Percentiles rank a stretch among this genome's conserved stretches.
Evolutionary conservation across 2,888 invertebrate species (phyloP).

Genomic region (Caenorhabditis drosophilae): DNA sequence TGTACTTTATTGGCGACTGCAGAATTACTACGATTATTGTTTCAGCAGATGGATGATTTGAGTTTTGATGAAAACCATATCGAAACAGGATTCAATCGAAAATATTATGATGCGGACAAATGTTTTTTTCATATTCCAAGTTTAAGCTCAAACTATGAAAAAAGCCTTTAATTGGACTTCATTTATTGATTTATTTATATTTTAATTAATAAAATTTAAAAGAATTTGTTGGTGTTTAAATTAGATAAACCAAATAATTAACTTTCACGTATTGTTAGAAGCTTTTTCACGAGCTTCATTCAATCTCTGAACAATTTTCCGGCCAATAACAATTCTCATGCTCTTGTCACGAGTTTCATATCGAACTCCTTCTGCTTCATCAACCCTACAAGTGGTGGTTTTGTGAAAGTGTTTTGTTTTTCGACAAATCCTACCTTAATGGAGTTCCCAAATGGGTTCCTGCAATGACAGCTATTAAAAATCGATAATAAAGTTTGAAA

Average conservation of each 20-base stretch:
- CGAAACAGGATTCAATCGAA: slow-evolving; percentile 30
- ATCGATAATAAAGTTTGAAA: slow-evolving; percentile 51
- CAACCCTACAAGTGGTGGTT: slow-evolving; percentile 38
- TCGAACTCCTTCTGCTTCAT: slow-evolving; percentile 55
- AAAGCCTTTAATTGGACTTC: too few species aligned
- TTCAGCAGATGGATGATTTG: slow-evolving; percentile 20
- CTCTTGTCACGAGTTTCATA: slow-evolving; percentile 52
- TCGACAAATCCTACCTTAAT: slow-evolving; percentile 29
- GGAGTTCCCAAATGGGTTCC: slow-evolving; percentile 49
- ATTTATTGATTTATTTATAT: too few species aligned
- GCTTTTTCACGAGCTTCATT: slow-evolving; percentile 47
- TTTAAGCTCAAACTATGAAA: slow-evolving; percentile 24
- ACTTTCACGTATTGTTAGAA: slow-evolving; percentile 11
- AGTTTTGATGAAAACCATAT: slow-evolving; percentile 18
- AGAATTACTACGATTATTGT: slow-evolving; percentile 26
- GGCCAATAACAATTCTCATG: slow-evolving; percentile 45
- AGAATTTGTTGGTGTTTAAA: slow-evolving; percentile 1
- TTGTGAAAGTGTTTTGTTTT: not conserved
- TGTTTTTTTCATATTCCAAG: too few species aligned
- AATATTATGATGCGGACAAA: slow-evolving; percentile 23
- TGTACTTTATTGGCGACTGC: slow-evolving; percentile 34
- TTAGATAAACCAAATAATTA: slow-evolving; percentile 11
- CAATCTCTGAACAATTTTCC: slow-evolving; percentile 44
- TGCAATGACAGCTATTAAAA: slow-evolving; percentile 48
- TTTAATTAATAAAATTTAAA: not conserved